phyloP scores from a whole-genome alignment of 2,797 vertebrate genomes.

The Oryzias dopingdopingensis region DNA sequence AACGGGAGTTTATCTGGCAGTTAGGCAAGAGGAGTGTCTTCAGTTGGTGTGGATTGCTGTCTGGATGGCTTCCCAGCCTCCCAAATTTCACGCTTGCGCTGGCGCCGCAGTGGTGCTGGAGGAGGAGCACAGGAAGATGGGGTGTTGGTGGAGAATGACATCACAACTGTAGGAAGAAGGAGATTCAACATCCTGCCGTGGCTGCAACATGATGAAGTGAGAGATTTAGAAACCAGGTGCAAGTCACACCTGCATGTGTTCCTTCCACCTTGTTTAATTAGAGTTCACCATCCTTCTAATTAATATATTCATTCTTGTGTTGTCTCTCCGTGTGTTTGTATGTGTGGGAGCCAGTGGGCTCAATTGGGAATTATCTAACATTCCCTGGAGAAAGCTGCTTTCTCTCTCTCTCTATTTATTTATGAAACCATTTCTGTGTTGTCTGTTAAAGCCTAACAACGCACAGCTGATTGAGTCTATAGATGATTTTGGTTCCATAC shows the following conservation, averaged over 20 bases:
- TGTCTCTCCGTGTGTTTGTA: constrained; percentile 42
- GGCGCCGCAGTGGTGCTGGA: constrained; percentile 27
- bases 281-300: constrained; percentile 75
- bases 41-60: constrained; percentile 42
- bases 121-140: constrained; percentile 27
- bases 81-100: constrained; percentile 50
- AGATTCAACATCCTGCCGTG: constrained; percentile 44
- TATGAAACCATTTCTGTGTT: constrained; percentile 41
- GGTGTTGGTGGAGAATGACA: constrained; percentile 37
- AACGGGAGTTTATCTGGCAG: constrained; percentile 37
- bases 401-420: constrained; percentile 61
- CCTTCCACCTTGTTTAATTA: constrained; percentile 74
- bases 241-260: constrained; percentile 71
- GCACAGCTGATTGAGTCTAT: constrained; percentile 47
- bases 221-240: constrained; percentile 72
- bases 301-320: constrained; percentile 75
- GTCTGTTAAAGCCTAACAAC: constrained; percentile 35
- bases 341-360: constrained; percentile 63
- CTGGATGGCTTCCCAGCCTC: constrained; percentile 26
- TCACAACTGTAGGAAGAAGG: constrained; percentile 45
- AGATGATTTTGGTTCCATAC: constrained; percentile 29
- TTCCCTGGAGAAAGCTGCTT: constrained; percentile 74
- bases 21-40: constrained; percentile 41
- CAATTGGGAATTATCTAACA: constrained; percentile 76
- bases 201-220: constrained; percentile 22